Percentiles rank a stretch among this genome's conserved stretches.
Conservation (phyloP, 2,888 invertebrate species). For the Octodonta nipae region DNA sequence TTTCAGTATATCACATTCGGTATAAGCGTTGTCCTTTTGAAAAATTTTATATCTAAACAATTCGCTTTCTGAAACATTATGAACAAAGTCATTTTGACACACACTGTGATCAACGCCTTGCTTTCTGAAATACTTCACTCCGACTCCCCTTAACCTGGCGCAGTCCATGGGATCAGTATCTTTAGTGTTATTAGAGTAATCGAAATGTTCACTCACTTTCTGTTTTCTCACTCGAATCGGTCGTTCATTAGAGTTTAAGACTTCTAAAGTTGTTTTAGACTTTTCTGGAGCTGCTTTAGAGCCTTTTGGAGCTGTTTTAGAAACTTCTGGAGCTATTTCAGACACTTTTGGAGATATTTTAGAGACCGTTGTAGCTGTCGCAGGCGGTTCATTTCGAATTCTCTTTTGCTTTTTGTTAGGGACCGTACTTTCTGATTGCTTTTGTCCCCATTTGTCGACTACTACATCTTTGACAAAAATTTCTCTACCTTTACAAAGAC, state of each 20-base stretch:
- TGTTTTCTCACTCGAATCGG: neutral
- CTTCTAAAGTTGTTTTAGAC: too few species aligned
- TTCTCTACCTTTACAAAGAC: conserved; percentile 49
- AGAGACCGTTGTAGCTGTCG: too few species aligned
- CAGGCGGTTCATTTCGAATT: too few species aligned
- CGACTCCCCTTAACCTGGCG: neutral
- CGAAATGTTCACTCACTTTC: neutral
- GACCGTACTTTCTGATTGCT: too few species aligned
- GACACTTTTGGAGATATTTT: too few species aligned
- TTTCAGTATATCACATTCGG: neutral
- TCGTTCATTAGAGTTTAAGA: neutral
- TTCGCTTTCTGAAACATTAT: neutral
- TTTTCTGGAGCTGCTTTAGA: too few species aligned
- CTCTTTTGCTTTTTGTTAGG: too few species aligned
- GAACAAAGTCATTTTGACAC: neutral
- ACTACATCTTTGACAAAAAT: too few species aligned
- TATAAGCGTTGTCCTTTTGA: neutral
- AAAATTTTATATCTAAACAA: neutral
- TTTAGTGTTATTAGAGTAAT: neutral
- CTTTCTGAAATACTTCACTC: neutral
- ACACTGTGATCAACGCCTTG: neutral
- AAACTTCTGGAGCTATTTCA: too few species aligned
- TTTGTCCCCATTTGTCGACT: too few species aligned
- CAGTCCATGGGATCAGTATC: neutral
- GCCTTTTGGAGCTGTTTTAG: too few species aligned